Base-by-base conservation (phyloP, 1,140 invertebrate genomes). In the Laupala kohalensis region DNA sequence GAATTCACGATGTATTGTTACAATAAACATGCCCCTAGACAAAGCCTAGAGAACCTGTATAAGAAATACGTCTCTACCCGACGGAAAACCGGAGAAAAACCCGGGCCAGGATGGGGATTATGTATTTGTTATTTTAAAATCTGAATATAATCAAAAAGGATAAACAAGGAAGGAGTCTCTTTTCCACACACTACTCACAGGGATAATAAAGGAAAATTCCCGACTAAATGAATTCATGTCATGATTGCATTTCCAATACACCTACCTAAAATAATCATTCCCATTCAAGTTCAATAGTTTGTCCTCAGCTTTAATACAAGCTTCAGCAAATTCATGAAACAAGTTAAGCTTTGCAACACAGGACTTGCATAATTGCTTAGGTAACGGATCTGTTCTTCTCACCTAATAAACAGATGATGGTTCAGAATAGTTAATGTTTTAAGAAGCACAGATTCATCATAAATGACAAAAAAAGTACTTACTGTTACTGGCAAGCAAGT, bases 271-370 rank as follows among this genome's bases (percentile, higher is more conserved):
- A n/a, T 62, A 23, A 23, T 68, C 53, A 19, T 19, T 26, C 29
- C 65, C 30, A 63, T 72, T 66, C 25, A 72, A 67, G 6, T 25
- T n/a, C 19, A 25, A 25, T 12, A 73, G 69, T 66, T 69, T 70
- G 26, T 73, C 53, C 37, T 73, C 72, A 27, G 72, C 72, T 62
- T 70, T 27, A 37, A 73, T 66, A 25, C 72, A 73, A 4, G 69
- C 26, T 63, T 73, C 69, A 9, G 72, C 68, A 67, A 73, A 73
- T 62, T 73, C 68, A 13, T 73, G 69, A 70, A 68, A 73, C 26
- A 73, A 24, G 26, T 73, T 66, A 15, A 73, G 27, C 29, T 73
- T 73, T 23, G 37, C 63, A 2, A 73, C n/a, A 62, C 72, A 73
- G 9, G 69, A 15, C 62, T 25, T 30, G 30, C 72, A 73, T n/a